Evolutionary conservation across 37 sponge, comb jelly and placozoan genomes (phyloP), one percentile per base, ranked within the genome.

Genomic region (Halichondria panicea): DNA sequence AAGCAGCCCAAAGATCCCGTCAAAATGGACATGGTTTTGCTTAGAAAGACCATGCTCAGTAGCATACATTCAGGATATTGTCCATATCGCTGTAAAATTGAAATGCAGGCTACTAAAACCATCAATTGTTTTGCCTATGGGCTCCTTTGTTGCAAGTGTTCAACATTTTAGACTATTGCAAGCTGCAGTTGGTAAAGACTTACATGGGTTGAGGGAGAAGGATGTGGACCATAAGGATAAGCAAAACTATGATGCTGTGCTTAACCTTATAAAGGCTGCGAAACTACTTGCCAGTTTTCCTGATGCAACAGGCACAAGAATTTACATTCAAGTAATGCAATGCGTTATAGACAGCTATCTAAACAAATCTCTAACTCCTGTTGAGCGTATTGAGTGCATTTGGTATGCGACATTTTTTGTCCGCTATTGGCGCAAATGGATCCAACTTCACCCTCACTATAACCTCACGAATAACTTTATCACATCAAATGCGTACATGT

Each of bases 401-500:
- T 75, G 81, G 81, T 71, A 42, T 75, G 81, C 77, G 19, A 44
- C 61, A 22, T 81, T 87, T 28, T 76, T 68, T 31, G 15, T 63
- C 37, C 25, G 81, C 19, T 80, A 87, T 62, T 80, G 88, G 71
- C 70, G 66, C 12, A 37, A 75, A 36, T 81, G 81, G 81, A 18
- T 87, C 4, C 39, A 70, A 3, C 43, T 41, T 22, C 31, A 73
- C 44, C 69, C 80, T 3, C 52, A 59, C 3, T 75, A 87, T 66
- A 77, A 71, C 9, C 55, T 84, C 8, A 22, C 19, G 7, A 37
- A 71, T 38, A 84, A 84, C 56, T 76, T 75, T 70, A 56, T 81
- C 28, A 87, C 88, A 7, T 0, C n/a, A 19, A 79, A 86, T 79
- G 75, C 87, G 37, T 86, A 75, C 48, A 38, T 64, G 55, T 74